These are phyloP conservation scores for Elanoides forficatus DNA, from an alignment of 2,113 vertebrate species.

Conservation along the genomic window DNA sequence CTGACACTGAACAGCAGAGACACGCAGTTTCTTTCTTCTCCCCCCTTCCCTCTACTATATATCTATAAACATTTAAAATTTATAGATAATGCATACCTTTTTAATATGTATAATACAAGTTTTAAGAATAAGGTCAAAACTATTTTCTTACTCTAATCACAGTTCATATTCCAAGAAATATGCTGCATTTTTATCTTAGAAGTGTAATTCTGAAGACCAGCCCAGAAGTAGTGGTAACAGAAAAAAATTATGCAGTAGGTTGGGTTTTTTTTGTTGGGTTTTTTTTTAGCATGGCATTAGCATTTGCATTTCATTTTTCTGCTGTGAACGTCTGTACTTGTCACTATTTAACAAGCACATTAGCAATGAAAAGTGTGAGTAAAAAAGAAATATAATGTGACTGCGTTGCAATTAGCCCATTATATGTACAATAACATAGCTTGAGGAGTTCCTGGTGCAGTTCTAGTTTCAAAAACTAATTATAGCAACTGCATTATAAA, in stretches of 20 bases:
- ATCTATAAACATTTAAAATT: not conserved
- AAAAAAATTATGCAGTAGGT: not conserved
- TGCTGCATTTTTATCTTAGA: not conserved
- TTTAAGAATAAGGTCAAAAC: not conserved
- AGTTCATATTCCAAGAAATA: not conserved
- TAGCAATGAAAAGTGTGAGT: not conserved
- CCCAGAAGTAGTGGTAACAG: not conserved
- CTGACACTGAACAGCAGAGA: not conserved
- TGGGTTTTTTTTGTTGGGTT: not conserved
- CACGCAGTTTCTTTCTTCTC: rapidly evolving
- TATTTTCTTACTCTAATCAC: too few relatives aligned
- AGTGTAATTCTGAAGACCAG: not conserved
- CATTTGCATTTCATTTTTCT: not conserved
- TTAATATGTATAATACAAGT: not conserved
- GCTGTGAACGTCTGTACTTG: not conserved
- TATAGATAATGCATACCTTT: too few relatives aligned
- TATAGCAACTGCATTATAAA: not conserved
- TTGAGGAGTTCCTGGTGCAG: not conserved
- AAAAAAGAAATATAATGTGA: not conserved
- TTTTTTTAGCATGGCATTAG: not conserved
- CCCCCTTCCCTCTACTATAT: not conserved
- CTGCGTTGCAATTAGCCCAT: not conserved
- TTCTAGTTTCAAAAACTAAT: not conserved
- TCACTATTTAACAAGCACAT: not conserved
- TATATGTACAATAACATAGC: not conserved